Evolutionary conservation across 2,113 vertebrate species (phyloP), one percentile per base, ranked within the genome.

Genomic region (Glaucomys volans): DNA sequence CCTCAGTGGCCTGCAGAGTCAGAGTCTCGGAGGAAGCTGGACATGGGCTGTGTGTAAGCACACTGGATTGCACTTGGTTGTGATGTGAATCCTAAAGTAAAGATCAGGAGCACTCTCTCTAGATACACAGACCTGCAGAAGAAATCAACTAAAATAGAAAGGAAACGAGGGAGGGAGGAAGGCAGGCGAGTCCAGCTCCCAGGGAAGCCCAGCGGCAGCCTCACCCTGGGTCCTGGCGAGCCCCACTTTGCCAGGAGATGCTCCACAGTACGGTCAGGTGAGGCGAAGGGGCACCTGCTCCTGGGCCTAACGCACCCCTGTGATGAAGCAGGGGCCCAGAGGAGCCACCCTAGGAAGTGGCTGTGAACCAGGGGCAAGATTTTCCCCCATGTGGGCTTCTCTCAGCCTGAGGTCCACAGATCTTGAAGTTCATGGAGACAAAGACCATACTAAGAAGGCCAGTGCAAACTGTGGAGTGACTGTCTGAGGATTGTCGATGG

Each of bases 101-200:
- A 54, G 14, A 50, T 10, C 10, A 44, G 59, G 50, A 59, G 30
- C 42, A 30, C 28, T 72, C 74, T 86, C 6, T 5, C 44, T 8
- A 47, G 44, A n/a, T 24, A n/a, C 44, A 66, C 8, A 8, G 44
- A 81, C 11, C 35, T 79, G 42, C 52, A 62, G 52, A 35, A 71
- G 44, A 80, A 87, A 64, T n/a, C 2, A 37, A 30, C 22, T 30
- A 12, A n/a, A 69, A 89, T 12, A 62, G 7, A 37, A 64, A 64
- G 66, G 28, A 35, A 69, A 2, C 35, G 30, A 66, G 22, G 30
- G 17, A 32, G 14, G 17, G 42, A 26, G 14, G 35, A 28, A n/a
- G 18, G 0, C 1, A n/a, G 18, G 0, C 1, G 0, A 20, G 9
- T 8, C 35, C 35, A n/a, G 52, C 13, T 30, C 64, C 64, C 64